phyloP scores from a whole-genome alignment of 2,113 vertebrate species.

The Bostrychus sinensis region DNA sequence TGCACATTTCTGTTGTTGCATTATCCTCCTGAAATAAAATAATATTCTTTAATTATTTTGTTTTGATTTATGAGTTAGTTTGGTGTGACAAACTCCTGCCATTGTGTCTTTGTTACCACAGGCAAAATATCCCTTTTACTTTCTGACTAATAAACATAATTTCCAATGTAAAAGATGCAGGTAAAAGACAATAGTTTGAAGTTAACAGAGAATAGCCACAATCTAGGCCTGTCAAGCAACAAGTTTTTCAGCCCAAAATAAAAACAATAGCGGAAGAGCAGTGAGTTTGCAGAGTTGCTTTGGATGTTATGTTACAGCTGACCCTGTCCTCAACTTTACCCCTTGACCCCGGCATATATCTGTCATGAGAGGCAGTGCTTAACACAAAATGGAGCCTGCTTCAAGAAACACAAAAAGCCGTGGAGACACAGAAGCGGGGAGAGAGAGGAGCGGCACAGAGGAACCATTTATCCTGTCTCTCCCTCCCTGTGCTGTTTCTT shows the following conservation, averaged over 20 bases:
- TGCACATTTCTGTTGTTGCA: background rate
- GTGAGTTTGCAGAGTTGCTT: conserved; percentile 87
- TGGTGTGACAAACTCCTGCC: background rate
- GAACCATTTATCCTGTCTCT: conserved; percentile 82
- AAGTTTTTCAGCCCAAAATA: background rate
- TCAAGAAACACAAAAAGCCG: conserved; percentile 82
- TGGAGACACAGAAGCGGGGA: conserved; percentile 69
- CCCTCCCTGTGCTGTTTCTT: conserved; percentile 34
- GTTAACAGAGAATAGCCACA: background rate
- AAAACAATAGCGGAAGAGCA: conserved; percentile 49
- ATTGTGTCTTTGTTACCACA: background rate
- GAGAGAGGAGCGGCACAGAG: conserved; percentile 77
- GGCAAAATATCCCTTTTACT: background rate
- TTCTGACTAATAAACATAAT: too few species aligned
- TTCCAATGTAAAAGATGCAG: too few species aligned
- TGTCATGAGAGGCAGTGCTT: conserved; percentile 98
- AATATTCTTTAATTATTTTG: background rate
- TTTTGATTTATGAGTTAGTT: background rate
- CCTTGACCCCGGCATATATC: conserved; percentile 91
- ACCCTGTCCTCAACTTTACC: conserved; percentile 99
- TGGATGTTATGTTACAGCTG: conserved; percentile 97
- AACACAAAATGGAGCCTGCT: conserved; percentile 97
- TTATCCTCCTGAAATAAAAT: too few species aligned
- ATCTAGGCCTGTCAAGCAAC: background rate
- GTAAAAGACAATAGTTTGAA: too few species aligned